These are phyloP conservation scores for Apaloderma vittatum DNA, from an alignment of 2,113 vertebrate genomes.

Conservation along the genomic window DNA sequence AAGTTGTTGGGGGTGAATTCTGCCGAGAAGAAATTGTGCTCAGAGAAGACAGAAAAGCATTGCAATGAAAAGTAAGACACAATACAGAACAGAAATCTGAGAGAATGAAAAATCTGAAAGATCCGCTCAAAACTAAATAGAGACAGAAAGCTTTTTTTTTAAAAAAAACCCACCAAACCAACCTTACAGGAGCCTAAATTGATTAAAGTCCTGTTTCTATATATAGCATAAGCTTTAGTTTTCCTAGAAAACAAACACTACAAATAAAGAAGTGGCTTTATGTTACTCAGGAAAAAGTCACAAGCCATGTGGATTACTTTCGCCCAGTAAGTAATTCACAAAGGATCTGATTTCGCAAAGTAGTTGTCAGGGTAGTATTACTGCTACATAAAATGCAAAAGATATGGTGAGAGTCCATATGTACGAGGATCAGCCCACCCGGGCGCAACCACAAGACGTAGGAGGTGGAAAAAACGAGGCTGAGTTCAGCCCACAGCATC, in stretches of 20 bases:
- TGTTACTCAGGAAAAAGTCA: background rate
- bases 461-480: background rate
- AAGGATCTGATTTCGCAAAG: background rate
- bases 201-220: background rate
- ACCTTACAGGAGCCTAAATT: background rate
- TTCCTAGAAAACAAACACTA: background rate
- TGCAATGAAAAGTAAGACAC: background rate
- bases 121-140: background rate
- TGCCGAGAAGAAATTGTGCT: conserved; percentile 6
- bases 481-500: background rate
- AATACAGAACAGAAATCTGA: background rate
- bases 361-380: background rate
- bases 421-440: background rate
- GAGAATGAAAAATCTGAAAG: background rate
- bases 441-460: background rate
- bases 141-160: background rate
- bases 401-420: background rate
- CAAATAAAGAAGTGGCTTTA: background rate
- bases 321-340: background rate
- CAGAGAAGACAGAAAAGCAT: background rate
- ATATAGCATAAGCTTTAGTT: background rate
- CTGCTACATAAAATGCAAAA: background rate
- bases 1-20: background rate
- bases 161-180: background rate
- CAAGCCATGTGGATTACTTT: background rate